Conservation (phyloP, 2,113 vertebrate species). For the human region DNA sequence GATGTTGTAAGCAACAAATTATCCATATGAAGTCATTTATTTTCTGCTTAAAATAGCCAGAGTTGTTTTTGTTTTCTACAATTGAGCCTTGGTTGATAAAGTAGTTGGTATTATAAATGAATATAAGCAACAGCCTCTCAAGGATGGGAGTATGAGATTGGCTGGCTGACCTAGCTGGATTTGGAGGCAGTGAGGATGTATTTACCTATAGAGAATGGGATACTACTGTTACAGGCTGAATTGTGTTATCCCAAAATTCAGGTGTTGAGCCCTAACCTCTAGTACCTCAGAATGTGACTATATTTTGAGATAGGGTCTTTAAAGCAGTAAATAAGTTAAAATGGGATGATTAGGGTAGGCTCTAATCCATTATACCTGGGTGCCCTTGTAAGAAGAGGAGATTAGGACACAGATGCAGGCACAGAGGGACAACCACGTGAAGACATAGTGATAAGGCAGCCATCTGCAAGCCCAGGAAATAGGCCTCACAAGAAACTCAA, state of each 20-base stretch:
- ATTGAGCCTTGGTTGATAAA: neutral
- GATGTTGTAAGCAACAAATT: neutral
- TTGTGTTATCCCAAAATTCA: neutral
- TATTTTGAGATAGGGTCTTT: neutral
- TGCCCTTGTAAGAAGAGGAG: neutral
- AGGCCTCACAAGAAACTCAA: neutral
- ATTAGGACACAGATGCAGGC: neutral
- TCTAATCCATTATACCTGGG: neutral
- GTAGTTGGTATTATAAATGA: neutral
- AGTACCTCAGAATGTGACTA: neutral
- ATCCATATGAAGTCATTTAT: neutral
- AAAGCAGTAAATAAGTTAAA: constrained; percentile 29
- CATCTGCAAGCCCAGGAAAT: neutral
- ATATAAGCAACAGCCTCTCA: neutral
- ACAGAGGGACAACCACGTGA: neutral
- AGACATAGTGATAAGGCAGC: neutral
- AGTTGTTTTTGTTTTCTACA: constrained; percentile 15
- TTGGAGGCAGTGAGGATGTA: neutral
- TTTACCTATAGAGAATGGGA: neutral
- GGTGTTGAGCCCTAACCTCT: neutral
- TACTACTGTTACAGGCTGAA: neutral
- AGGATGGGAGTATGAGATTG: neutral
- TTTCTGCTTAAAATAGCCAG: constrained; percentile 23
- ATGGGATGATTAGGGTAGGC: neutral
- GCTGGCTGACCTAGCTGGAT: neutral